Conservation (phyloP, 2,113 vertebrate species). For the Salvelinus fontinalis region DNA sequence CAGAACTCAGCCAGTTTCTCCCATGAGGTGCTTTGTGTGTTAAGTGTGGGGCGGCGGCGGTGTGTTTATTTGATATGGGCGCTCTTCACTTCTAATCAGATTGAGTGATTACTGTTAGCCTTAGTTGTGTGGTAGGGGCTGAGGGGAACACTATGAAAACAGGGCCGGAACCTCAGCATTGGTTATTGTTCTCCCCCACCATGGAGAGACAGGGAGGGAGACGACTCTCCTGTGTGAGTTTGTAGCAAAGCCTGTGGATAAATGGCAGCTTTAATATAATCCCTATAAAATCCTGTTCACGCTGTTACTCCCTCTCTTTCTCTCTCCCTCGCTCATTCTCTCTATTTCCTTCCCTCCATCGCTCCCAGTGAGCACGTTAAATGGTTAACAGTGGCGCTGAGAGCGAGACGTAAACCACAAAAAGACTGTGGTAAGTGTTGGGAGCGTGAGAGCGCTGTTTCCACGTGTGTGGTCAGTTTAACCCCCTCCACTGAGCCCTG, state of each 20-base stretch:
- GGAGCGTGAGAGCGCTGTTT: constrained; percentile 68
- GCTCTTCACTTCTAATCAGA: not conserved
- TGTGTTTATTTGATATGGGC: constrained; percentile 15
- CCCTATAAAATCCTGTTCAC: constrained; percentile 71
- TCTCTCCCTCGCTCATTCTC: constrained; percentile 43
- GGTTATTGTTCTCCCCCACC: constrained; percentile 14
- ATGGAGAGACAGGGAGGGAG: constrained; percentile 1
- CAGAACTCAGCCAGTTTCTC: constrained; percentile 41
- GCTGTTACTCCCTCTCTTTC: constrained; percentile 65
- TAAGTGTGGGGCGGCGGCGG: not conserved
- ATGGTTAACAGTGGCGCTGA: constrained; percentile 61
- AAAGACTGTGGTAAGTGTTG: constrained; percentile 60
- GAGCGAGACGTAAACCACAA: constrained; percentile 65
- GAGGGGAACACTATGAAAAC: constrained; percentile 3
- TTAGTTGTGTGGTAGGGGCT: constrained; percentile 3
- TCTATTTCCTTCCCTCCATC: constrained; percentile 48
- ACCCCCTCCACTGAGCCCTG: not conserved
- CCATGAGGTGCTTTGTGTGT: constrained; percentile 16
- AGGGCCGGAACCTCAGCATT: not conserved
- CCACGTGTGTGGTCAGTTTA: constrained; percentile 46
- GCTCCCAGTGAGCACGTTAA: constrained; percentile 55
- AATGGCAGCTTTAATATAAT: constrained; percentile 77
- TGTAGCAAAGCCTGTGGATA: constrained; percentile 45
- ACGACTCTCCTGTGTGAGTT: not conserved
- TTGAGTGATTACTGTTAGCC: not conserved